Evolutionary conservation across 2,113 vertebrate genomes (phyloP).

Genomic region (Alexandromys fortis): DNA sequence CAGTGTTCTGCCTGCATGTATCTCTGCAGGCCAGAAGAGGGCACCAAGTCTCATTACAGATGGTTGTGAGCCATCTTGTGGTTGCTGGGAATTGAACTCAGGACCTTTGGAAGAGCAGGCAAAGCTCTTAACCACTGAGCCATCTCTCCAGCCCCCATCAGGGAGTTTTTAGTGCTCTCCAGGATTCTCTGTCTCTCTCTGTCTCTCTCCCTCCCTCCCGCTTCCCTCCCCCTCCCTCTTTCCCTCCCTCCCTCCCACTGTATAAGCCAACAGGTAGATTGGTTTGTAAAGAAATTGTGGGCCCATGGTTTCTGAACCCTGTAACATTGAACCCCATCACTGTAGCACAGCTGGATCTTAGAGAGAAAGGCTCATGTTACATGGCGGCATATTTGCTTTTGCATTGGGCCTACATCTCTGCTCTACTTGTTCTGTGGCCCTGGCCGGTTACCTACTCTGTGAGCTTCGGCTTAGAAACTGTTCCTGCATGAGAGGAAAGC

Average conservation of each 20-base stretch:
- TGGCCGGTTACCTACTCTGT: neutral
- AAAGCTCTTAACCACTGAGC: too few relatives aligned
- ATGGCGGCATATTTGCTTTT: neutral
- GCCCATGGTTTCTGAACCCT: neutral
- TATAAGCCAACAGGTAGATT: neutral
- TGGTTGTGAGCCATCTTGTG: too few relatives aligned
- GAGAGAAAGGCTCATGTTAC: neutral
- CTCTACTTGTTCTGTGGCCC: neutral
- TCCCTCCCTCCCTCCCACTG: rapidly evolving
- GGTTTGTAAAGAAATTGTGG: neutral
- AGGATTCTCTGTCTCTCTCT: neutral
- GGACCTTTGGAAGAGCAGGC: too few relatives aligned
- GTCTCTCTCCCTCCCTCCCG: rapidly evolving
- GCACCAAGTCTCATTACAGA: too few relatives aligned
- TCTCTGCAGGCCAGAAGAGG: too few relatives aligned
- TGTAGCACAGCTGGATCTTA: neutral
- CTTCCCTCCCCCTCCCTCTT: too few relatives aligned
- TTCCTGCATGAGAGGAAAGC: constrained; percentile 1
- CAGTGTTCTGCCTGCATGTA: too few relatives aligned
- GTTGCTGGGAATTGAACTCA: too few relatives aligned
- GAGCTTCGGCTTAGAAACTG: neutral
- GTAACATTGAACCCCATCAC: neutral
- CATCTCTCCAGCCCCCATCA: neutral
- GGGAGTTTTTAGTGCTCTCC: neutral
- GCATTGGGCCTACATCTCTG: neutral